Evolutionary conservation across 2,797 vertebrate genomes (phyloP).

Genomic region (Lindbergichthys nudifrons): DNA sequence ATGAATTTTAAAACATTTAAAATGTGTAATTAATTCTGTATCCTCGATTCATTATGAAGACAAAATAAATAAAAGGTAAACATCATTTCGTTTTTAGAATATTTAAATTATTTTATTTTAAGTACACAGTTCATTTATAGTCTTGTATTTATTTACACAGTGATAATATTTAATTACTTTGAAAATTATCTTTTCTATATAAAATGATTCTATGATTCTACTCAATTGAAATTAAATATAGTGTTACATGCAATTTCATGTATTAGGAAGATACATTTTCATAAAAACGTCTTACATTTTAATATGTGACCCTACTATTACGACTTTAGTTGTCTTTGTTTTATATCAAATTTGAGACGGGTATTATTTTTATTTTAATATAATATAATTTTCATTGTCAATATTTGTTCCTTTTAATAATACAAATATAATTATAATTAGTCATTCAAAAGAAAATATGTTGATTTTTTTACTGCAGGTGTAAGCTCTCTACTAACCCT

Average conservation of each 20-base stretch:
- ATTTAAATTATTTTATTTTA: not conserved
- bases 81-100: not conserved
- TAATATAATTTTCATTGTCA: not conserved
- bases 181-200: not conserved
- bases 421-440: not conserved
- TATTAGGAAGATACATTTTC: not conserved
- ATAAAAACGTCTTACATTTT: not conserved
- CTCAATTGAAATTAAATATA: not conserved
- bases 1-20: not conserved
- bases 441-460: not conserved
- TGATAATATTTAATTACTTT: not conserved
- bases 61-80: not conserved
- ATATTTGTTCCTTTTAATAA: not conserved
- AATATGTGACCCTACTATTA: not conserved
- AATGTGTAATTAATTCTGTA: not conserved
- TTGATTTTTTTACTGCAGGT: not conserved
- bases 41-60: not conserved
- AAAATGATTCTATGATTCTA: not conserved
- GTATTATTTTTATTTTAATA: not conserved
- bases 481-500: not conserved
- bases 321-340: not conserved
- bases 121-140: not conserved
- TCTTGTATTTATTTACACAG: not conserved
- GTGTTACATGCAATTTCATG: not conserved
- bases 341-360: not conserved